phyloP scores from a whole-genome alignment of 2,797 vertebrate species.

The Trematomus bernacchii region DNA sequence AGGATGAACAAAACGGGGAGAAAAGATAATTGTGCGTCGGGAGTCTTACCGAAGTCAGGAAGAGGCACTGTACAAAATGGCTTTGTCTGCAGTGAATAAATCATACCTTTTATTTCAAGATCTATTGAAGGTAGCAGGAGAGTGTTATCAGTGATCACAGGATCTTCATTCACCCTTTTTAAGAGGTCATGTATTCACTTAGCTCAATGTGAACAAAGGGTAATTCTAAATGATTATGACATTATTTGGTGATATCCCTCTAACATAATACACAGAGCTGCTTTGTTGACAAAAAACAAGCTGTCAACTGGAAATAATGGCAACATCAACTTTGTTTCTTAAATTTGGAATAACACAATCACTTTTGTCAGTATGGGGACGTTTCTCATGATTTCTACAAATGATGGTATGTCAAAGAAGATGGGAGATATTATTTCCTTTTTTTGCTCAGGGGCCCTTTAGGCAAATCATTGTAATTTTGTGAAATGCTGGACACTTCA shows the following conservation, averaged over 20 bases:
- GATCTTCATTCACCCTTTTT: constrained; percentile 1
- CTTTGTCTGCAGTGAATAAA: constrained; percentile 62
- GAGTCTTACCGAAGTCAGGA: constrained; percentile 47
- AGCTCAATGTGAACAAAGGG: neutral
- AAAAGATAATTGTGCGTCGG: constrained; percentile 55
- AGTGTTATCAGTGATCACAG: constrained; percentile 9
- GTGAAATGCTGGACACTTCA: constrained; percentile 39
- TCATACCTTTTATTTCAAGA: constrained; percentile 17
- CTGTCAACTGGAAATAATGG: neutral
- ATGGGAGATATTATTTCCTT: neutral
- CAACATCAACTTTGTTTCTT: constrained; percentile 7
- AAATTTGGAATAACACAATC: neutral
- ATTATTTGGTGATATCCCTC: neutral
- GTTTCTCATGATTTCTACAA: constrained; percentile 2
- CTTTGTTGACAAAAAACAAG: neutral
- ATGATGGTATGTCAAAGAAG: constrained; percentile 4
- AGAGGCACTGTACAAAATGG: constrained; percentile 46
- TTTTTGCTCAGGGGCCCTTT: constrained; percentile 17
- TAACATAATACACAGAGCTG: neutral
- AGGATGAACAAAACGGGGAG: constrained; percentile 71
- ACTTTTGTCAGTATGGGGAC: neutral
- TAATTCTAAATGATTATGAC: constrained; percentile 2
- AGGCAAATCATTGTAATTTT: constrained; percentile 40
- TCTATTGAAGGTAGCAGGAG: constrained; percentile 21
- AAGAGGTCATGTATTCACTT: constrained; percentile 20